A percentile compares a stretch with the other conserved stretches of the same genome.
These are phyloP conservation scores for Saxidomus purpurata DNA, from an alignment of 1,140 invertebrate species.

Conservation along the genomic window DNA sequence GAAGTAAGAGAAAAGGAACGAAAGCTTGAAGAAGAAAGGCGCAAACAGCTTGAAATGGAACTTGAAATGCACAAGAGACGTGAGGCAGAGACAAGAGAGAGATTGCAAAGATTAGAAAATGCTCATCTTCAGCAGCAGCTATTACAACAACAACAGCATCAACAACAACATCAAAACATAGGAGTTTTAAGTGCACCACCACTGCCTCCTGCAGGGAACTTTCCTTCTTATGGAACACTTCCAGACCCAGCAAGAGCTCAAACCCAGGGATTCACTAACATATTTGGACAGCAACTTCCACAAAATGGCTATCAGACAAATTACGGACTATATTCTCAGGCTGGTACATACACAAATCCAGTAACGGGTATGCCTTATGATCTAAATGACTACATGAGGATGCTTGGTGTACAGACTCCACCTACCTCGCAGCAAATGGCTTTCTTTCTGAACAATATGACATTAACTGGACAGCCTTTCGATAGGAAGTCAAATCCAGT, in stretches of 20 bases:
- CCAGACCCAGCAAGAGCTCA: constrained; percentile 44
- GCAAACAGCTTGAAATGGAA: constrained; percentile 75
- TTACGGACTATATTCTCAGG: constrained; percentile 26
- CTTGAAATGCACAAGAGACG: constrained; percentile 72
- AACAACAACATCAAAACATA: constrained; percentile 67
- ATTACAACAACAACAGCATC: constrained; percentile 60
- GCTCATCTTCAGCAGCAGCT: constrained; percentile 70
- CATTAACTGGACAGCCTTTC: constrained; percentile 45
- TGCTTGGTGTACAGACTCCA: constrained; percentile 74
- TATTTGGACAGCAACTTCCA: constrained; percentile 59
- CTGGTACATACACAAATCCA: constrained; percentile 60
- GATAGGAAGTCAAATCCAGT: constrained; percentile 55
- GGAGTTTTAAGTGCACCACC: constrained; percentile 64
- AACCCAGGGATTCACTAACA: constrained; percentile 17
- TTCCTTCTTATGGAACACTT: constrained; percentile 64
- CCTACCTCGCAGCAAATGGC: constrained; percentile 66
- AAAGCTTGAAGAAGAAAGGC: constrained; percentile 74
- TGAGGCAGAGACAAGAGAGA: constrained; percentile 76
- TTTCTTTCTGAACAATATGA: constrained; percentile 59
- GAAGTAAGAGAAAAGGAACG: constrained; percentile 72
- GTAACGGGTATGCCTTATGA: constrained; percentile 73
- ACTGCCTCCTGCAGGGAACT: constrained; percentile 66
- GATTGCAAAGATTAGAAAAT: constrained; percentile 75
- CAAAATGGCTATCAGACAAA: constrained; percentile 57
- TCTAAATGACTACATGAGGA: constrained; percentile 77